These are phyloP conservation scores for Drosophila persimilis DNA, from an alignment of 1,140 invertebrate genomes.

Conservation along the genomic window DNA sequence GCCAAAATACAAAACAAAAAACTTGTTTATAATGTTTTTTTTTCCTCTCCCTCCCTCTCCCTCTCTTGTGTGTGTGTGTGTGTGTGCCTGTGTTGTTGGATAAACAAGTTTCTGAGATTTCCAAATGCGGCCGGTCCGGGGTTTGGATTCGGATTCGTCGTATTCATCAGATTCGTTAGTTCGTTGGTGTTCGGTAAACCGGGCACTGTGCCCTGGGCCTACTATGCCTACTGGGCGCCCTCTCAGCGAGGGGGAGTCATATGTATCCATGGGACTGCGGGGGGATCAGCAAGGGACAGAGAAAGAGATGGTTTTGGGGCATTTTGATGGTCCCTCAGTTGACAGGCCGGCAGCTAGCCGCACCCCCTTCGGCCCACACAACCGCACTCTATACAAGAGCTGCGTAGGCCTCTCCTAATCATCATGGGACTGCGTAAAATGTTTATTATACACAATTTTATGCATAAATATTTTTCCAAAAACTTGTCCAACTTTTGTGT, in stretches of 20 bases:
- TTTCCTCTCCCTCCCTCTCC: constrained; percentile 21
- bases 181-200: constrained; percentile 12
- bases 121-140: constrained; percentile 72
- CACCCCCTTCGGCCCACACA: neutral
- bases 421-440: constrained; percentile 7
- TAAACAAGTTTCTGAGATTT: constrained; percentile 80
- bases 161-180: constrained; percentile 5
- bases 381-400: neutral
- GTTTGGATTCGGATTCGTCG: constrained; percentile 35
- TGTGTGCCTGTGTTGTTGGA: constrained; percentile 44
- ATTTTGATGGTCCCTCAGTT: constrained; percentile 24
- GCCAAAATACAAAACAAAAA: constrained; percentile 66
- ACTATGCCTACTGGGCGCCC: constrained; percentile 11
- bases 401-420: too few relatives aligned
- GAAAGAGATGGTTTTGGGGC: constrained; percentile 9
- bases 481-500: constrained; percentile 1
- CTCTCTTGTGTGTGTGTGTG: neutral
- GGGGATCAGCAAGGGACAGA: constrained; percentile 49
- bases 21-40: constrained; percentile 70
- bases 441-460: constrained; percentile 52
- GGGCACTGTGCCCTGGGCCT: neutral
- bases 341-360: constrained; percentile 25
- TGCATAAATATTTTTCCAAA: constrained; percentile 57
- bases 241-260: constrained; percentile 32
- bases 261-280: constrained; percentile 44